phyloP scores from a whole-genome alignment of 2,888 invertebrate species.

The Sussaba pulchella region DNA sequence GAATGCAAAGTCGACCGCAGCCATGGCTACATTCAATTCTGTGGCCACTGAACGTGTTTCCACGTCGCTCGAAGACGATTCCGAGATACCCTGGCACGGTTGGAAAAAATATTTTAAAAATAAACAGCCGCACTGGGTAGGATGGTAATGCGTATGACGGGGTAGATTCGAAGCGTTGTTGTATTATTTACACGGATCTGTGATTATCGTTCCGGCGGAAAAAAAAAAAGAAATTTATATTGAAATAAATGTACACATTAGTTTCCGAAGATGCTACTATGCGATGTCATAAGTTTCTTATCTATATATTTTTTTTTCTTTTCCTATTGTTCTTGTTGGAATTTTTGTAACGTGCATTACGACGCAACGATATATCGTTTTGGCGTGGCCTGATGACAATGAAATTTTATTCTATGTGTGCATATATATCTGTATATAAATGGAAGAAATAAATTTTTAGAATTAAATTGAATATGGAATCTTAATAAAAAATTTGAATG shows the following conservation, averaged over 20 bases:
- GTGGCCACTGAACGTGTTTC: neutral
- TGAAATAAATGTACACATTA: slow-evolving; percentile 37
- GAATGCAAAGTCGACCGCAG: neutral
- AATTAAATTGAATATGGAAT: too few species aligned
- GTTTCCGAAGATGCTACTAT: slow-evolving; percentile 50
- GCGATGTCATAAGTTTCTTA: slow-evolving; percentile 9
- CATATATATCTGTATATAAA: slow-evolving; percentile 14
- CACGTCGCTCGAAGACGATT: slow-evolving; percentile 68
- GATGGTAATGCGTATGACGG: slow-evolving; percentile 73
- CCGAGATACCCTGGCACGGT: slow-evolving; percentile 80
- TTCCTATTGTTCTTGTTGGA: slow-evolving; percentile 44
- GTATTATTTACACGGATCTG: slow-evolving; percentile 48
- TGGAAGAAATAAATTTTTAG: too few species aligned
- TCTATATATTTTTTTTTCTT: slow-evolving; percentile 3
- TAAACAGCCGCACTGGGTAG: slow-evolving; percentile 76
- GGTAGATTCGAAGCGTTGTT: slow-evolving; percentile 51
- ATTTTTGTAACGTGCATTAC: slow-evolving; percentile 24
- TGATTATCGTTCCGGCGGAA: slow-evolving; percentile 40
- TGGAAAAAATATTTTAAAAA: slow-evolving; percentile 77
- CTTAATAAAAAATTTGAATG: too few species aligned
- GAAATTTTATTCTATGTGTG: slow-evolving; percentile 23
- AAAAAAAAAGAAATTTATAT: slow-evolving; percentile 39
- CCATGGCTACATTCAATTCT: neutral
- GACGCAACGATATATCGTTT: slow-evolving; percentile 25
- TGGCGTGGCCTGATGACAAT: slow-evolving; percentile 35